Evolutionary conservation across 2,888 invertebrate genomes (phyloP), one percentile per base, ranked within the genome.

Genomic region (Apoda limacodes): DNA sequence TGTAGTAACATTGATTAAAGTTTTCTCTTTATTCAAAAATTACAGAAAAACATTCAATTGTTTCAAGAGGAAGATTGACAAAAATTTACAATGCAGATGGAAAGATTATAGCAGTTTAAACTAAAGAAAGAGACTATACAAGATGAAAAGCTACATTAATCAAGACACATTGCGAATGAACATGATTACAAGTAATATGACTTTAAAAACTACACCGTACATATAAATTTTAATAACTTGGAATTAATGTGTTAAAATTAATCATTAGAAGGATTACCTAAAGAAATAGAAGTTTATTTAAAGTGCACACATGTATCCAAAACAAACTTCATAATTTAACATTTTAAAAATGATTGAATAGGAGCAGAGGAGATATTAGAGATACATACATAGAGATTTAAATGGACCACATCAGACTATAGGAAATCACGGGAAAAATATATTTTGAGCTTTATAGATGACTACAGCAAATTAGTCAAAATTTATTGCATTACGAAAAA

Each of bases 321-420:
- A 44, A 42, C 26, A 44, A 44, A 36, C 42, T 44, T 40, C 36
- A 36, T 34, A 42, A 40, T 26, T 33, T 43, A 37, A 37, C 40
- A n/a, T 9, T 45, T 45, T 32, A 2, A 34, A 10, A 45, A 45
- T 31, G 42, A 39, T 21, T 7, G 42, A 32, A 15, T 13, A 26
- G 32, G 29, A 24, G 30, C 43, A 9, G 13, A 22, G 2, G 34
- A 36, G 10, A 35, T 42, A 25, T 17, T 46, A 30, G 30, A 46
- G 22, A 34, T 44, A 5, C n/a, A 34, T 42, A 11, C 42, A 44
- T 15, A 40, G 40, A 21, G 39, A 44, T 25, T 23, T 42, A 9
- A 42, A 44, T 37, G 37, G 42, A 2, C 39, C 42, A 21, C 33
- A 36, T 32, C 19, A 27, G 6, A 32, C 43, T 9, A 14, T 6